Conservation (phyloP, 2,888 invertebrate genomes). For the Cryptosula pallasiana region DNA sequence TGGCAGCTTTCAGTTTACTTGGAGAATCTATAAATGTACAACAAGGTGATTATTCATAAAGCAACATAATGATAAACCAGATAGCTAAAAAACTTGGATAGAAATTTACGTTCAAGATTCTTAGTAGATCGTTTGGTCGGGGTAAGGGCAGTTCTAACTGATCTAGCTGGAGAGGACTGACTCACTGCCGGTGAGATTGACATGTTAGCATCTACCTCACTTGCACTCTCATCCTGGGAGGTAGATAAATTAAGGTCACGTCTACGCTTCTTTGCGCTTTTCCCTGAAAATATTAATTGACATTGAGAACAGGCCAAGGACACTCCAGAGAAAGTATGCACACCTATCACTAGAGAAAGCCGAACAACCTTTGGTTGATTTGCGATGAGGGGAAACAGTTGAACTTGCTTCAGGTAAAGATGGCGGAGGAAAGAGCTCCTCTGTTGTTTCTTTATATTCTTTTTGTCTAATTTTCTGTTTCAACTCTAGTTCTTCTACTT, state of each 20-base stretch:
- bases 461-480: conserved; percentile 16
- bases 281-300: too few relatives aligned
- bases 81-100: too few relatives aligned
- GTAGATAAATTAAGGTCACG: not conserved
- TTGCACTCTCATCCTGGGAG: not conserved
- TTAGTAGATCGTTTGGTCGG: not conserved
- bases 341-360: too few relatives aligned
- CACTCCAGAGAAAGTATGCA: too few relatives aligned
- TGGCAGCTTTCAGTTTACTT: not conserved
- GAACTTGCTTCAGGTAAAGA: too few relatives aligned
- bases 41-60: too few relatives aligned
- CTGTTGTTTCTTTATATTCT: conserved; percentile 4
- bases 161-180: not conserved
- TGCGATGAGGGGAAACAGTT: too few relatives aligned
- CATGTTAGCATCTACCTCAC: not conserved
- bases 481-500: conserved; percentile 18
- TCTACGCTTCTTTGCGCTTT: not conserved
- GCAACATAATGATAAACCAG: too few relatives aligned
- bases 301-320: too few relatives aligned
- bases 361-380: too few relatives aligned
- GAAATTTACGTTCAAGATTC: too few relatives aligned
- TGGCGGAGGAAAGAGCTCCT: conserved; percentile 1
- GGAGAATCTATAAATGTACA: not conserved
- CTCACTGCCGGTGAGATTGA: not conserved
- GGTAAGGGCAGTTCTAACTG: not conserved